Percentiles rank a stretch among this genome's conserved stretches.
Conservation (phyloP, 2,888 invertebrate genomes). For the Pseudanteris insignis region DNA sequence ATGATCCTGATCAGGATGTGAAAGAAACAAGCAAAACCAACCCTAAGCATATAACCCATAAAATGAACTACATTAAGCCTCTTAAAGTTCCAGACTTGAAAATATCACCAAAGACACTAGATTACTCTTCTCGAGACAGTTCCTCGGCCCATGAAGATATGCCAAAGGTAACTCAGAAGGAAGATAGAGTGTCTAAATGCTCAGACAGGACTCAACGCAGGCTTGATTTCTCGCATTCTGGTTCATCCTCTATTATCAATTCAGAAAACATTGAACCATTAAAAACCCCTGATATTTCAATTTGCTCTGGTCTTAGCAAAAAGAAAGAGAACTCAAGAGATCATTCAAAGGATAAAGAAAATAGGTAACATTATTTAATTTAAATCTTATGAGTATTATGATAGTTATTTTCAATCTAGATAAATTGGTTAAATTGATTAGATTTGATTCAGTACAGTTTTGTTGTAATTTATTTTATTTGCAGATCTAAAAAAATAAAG, state of each 20-base stretch:
- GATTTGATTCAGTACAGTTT: background rate
- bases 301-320: constrained; percentile 54
- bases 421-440: background rate
- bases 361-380: constrained; percentile 36
- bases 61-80: constrained; percentile 61
- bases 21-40: constrained; percentile 25
- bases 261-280: constrained; percentile 59
- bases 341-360: constrained; percentile 60
- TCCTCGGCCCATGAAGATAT: constrained; percentile 52
- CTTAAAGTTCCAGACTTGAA: constrained; percentile 63
- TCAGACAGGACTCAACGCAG: constrained; percentile 56
- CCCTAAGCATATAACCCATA: constrained; percentile 46
- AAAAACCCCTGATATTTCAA: constrained; percentile 58
- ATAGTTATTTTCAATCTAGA: background rate
- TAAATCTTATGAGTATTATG: too few relatives aligned
- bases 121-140: constrained; percentile 56
- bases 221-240: constrained; percentile 59
- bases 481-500: constrained; percentile 58
- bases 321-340: constrained; percentile 60
- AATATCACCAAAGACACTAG: constrained; percentile 60
- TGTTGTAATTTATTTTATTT: constrained; percentile 2
- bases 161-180: constrained; percentile 45
- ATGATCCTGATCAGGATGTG: constrained; percentile 43
- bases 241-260: constrained; percentile 54
- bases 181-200: constrained; percentile 52